Evolutionary conservation across 1,140 invertebrate genomes (phyloP).

Genomic region (Psix sp.): DNA sequence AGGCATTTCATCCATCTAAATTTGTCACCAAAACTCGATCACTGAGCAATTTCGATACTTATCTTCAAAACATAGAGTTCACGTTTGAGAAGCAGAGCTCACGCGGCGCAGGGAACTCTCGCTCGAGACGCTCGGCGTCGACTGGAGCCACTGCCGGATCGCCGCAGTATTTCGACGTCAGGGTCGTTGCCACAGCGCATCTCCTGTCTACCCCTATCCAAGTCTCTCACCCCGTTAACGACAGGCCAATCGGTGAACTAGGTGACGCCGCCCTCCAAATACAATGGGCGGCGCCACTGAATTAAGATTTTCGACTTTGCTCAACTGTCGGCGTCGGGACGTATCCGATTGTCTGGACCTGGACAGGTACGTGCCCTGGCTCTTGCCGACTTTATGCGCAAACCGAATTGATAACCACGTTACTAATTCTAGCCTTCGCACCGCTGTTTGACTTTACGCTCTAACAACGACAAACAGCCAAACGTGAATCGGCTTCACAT

Average conservation of each 20-base stretch:
- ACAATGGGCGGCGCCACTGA: slow-evolving; percentile 69
- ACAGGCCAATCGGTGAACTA: slow-evolving; percentile 69
- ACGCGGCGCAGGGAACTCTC: slow-evolving; percentile 51
- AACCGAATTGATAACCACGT: slow-evolving; percentile 52
- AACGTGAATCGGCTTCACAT: slow-evolving; percentile 27
- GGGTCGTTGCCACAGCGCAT: slow-evolving; percentile 65
- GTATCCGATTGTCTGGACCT: slow-evolving; percentile 35
- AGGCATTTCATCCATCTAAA: no score
- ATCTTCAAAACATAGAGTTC: no score
- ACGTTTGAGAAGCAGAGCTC: slow-evolving; percentile 35
- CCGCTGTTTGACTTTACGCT: slow-evolving; percentile 58
- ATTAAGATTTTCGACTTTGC: slow-evolving; percentile 77
- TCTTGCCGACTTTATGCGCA: slow-evolving; percentile 24
- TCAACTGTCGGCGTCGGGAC: slow-evolving; percentile 48
- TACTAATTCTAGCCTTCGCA: slow-evolving; percentile 58
- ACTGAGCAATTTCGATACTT: no score
- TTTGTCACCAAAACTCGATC: no score
- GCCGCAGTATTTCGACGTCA: slow-evolving; percentile 34
- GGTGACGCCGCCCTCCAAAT: slow-evolving; percentile 66
- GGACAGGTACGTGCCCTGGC: slow-evolving; percentile 33
- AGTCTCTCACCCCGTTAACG: slow-evolving; percentile 59
- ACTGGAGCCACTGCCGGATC: slow-evolving; percentile 62
- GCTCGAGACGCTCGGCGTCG: slow-evolving; percentile 73
- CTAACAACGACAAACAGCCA: slow-evolving; percentile 36
- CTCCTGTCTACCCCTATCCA: slow-evolving; percentile 62